These are phyloP conservation scores for Berghia stephanieae DNA, from an alignment of 1,140 invertebrate genomes.

Conservation along the genomic window DNA sequence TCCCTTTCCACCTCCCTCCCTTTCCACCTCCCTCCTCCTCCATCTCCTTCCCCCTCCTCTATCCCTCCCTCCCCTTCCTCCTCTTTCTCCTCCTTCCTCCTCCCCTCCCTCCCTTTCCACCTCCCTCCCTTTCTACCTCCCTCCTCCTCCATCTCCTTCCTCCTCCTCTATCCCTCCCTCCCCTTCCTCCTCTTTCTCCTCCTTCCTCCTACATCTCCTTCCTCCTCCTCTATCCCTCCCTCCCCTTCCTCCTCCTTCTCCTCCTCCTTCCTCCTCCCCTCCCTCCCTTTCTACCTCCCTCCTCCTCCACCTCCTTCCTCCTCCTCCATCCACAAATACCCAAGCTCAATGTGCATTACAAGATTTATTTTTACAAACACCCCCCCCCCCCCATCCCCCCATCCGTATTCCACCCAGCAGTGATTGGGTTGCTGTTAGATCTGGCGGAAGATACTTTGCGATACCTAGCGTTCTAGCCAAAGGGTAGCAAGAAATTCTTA, in stretches of 20 bases:
- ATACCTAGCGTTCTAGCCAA: too few relatives aligned
- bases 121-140: not conserved
- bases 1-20: not conserved
- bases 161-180: not conserved
- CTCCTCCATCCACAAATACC: too few relatives aligned
- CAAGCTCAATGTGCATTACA: not conserved
- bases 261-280: not conserved
- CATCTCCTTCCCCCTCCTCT: not conserved
- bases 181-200: not conserved
- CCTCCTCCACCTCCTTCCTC: not conserved
- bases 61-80: not conserved
- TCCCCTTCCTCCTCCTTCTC: too few relatives aligned
- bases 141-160: not conserved
- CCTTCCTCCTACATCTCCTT: too few relatives aligned
- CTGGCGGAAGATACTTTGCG: too few relatives aligned
- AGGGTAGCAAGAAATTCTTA: too few relatives aligned
- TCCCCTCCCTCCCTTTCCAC: not conserved
- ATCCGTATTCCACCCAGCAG: not conserved
- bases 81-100: not conserved
- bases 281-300: not conserved
- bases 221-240: too few relatives aligned
- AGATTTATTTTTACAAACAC: not conserved
- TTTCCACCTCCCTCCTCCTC: not conserved
- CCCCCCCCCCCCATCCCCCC: not conserved
- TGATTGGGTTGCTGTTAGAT: too few relatives aligned